Evolutionary conservation across 2,113 vertebrate genomes (phyloP), one percentile per base, ranked within the genome.

Genomic region (Puntigrus tetrazona): DNA sequence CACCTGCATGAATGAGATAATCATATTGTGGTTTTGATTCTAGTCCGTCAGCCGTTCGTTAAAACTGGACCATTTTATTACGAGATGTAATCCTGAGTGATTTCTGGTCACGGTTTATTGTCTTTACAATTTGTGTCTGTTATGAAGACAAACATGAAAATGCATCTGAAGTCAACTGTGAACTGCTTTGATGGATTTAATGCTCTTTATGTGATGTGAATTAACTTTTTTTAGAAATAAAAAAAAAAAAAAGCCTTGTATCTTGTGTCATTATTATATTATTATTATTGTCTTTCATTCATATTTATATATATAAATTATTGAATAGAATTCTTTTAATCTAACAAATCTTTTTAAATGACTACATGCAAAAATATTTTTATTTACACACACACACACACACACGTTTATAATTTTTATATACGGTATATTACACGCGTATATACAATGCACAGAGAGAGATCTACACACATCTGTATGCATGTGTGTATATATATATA

Each of bases 111-210:
- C 50, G 47, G 59, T 82, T 81, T 18, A 59, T 82, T 74, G 85
- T 88, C 73, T 86, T 77, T 78, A 86, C 61, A 55, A 9, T 55
- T 27, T n/a, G 34, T 78, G 76, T 61, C 36, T 7, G 25, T 59
- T 20, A 38, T 29, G 59, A 72, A 84, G 43, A 36, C 45, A 59
- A 59, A 55, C 81, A 78, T 69, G 29, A 74, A 73, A 84, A 76
- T 74, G 31, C 81, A 88, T 83, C 78, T 81, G 27, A 52, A 69
- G 75, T 78, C 69, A 82, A 82, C 79, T 84, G 85, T 88, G 74
- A 86, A 55, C 29, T 29, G 73, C 41, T 84, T 84, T 86, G 45
- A 81, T 31, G 13, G 34, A 69, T 10, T 82, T 20, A 34, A 43
- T 25, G 80, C 73, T 36, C 63, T 78, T n/a, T 7, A 43, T 78